phyloP scores from a whole-genome alignment of 1,140 invertebrate genomes.

The Ephestia elutella region DNA sequence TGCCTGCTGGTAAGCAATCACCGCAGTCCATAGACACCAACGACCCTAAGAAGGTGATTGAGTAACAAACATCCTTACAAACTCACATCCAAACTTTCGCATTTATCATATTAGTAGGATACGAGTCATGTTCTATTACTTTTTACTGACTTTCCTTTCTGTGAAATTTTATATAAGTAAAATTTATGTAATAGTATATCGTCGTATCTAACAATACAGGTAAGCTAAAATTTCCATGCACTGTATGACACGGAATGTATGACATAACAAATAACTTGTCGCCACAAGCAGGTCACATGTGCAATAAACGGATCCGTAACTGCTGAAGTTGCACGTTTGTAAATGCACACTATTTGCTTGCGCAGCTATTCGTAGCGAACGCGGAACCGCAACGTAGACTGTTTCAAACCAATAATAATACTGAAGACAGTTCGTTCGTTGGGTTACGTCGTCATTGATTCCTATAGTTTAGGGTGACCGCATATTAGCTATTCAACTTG shows the following conservation, averaged over 20 bases:
- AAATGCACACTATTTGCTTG: background rate
- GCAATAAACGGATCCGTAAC: background rate
- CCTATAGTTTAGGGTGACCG: too few species aligned
- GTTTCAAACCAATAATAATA: slow-evolving; percentile 35
- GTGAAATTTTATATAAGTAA: too few species aligned
- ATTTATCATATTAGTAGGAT: too few species aligned
- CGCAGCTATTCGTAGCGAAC: slow-evolving; percentile 20
- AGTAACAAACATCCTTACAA: too few species aligned
- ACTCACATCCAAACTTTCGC: too few species aligned
- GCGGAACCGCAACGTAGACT: slow-evolving; percentile 20
- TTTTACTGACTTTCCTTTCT: too few species aligned
- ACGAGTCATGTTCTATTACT: too few species aligned
- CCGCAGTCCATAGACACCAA: too few species aligned
- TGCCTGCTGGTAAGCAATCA: too few species aligned
- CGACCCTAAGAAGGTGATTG: too few species aligned
- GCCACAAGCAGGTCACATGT: background rate
- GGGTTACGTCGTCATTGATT: too few species aligned
- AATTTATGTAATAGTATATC: background rate
- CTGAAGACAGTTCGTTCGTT: slow-evolving; percentile 29
- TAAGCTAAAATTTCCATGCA: background rate
- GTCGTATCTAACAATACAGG: background rate
- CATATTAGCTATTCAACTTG: too few species aligned
- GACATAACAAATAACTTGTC: background rate
- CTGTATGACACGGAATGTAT: background rate
- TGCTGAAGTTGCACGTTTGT: background rate